These are phyloP conservation scores for Dromas ardeola DNA, from an alignment of 2,113 vertebrate genomes.

Conservation along the genomic window DNA sequence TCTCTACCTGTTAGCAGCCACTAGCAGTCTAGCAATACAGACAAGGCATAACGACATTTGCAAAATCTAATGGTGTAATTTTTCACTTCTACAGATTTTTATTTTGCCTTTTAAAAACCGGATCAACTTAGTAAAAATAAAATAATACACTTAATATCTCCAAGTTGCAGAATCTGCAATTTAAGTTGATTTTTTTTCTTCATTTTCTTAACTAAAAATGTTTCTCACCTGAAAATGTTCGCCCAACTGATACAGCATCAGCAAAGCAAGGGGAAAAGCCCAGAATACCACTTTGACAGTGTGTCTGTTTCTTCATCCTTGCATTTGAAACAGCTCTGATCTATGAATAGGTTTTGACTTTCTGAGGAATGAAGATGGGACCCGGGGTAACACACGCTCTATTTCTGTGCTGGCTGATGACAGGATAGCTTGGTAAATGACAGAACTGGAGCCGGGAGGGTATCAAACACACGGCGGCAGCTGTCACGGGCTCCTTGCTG, in stretches of 20 bases:
- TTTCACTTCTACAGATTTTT: not conserved
- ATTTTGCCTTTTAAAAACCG: not conserved
- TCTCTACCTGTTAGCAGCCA: not conserved
- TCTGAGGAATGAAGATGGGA: not conserved
- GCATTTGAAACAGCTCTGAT: slow-evolving; percentile 14
- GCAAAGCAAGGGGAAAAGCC: not conserved
- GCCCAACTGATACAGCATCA: not conserved
- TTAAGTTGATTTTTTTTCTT: not conserved
- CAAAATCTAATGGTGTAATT: not conserved
- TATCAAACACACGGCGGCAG: not conserved
- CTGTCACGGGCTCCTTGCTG: slow-evolving; percentile 29
- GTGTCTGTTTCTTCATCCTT: not conserved
- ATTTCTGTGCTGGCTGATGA: not conserved
- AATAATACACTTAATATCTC: not conserved
- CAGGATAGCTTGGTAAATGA: slow-evolving; percentile 21
- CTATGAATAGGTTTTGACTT: not conserved
- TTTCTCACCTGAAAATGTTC: not conserved
- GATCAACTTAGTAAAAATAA: not conserved
- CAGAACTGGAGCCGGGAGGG: not conserved
- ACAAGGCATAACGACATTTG: not conserved
- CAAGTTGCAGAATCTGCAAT: not conserved
- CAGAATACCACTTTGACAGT: not conserved
- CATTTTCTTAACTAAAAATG: not conserved
- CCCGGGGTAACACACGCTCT: not conserved
- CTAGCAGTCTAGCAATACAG: not conserved